Conservation (phyloP, 2,113 vertebrate genomes). For the Aphyosemion australe region DNA sequence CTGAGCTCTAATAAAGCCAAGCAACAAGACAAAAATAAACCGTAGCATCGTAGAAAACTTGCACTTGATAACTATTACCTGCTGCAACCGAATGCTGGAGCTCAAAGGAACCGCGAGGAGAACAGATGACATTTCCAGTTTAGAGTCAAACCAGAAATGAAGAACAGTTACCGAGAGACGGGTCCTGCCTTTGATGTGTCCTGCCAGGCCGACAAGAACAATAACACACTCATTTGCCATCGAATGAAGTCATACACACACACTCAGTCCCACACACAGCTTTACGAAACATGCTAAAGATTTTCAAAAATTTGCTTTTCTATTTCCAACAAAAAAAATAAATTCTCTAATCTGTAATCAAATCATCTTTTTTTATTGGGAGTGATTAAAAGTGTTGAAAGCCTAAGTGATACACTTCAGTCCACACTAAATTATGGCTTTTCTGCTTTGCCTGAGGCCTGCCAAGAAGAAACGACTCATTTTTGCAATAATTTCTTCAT, state of each 20-base stretch:
- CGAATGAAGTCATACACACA: constrained; percentile 41
- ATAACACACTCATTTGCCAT: constrained; percentile 50
- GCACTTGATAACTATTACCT: constrained; percentile 46
- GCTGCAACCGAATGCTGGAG: constrained; percentile 41
- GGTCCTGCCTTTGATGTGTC: constrained; percentile 53
- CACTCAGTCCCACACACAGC: constrained; percentile 8
- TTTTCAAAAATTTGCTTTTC: constrained; percentile 10
- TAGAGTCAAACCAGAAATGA: constrained; percentile 41
- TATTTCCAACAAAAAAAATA: constrained; percentile 12
- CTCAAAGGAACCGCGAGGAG: constrained; percentile 30
- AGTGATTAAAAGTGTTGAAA: constrained; percentile 53
- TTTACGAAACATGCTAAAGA: constrained; percentile 1
- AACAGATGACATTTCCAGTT: constrained; percentile 48
- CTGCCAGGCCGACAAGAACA: constrained; percentile 38
- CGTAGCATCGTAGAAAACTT: constrained; percentile 7
- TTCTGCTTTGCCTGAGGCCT: constrained; percentile 41
- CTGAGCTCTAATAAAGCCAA: constrained; percentile 37
- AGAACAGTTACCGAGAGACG: constrained; percentile 45
- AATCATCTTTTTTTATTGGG: constrained; percentile 23
- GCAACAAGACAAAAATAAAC: constrained; percentile 47
- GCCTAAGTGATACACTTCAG: constrained; percentile 50
- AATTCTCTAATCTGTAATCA: constrained; percentile 28
- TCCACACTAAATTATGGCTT: constrained; percentile 40
- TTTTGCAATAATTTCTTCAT: constrained; percentile 56
- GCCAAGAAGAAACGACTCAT: constrained; percentile 68